These are phyloP conservation scores for Chrosomus eos DNA, from an alignment of 2,797 vertebrate genomes.

Conservation along the genomic window DNA sequence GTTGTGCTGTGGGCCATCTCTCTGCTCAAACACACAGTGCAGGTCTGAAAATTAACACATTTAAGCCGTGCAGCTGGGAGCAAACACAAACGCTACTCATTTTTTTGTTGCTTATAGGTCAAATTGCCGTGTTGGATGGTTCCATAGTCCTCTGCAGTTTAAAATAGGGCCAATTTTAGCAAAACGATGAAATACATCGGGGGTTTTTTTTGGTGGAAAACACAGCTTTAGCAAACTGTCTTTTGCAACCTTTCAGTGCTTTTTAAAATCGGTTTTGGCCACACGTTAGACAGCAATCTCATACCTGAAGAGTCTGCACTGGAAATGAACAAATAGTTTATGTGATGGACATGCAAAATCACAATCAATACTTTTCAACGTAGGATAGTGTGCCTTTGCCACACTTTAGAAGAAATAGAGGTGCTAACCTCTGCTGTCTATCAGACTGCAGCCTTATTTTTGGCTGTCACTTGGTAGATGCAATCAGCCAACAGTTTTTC, in stretches of 20 bases:
- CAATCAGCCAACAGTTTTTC: constrained; percentile 62
- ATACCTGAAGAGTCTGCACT: constrained; percentile 20
- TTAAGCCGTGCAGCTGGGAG: constrained; percentile 25
- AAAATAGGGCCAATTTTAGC: background rate
- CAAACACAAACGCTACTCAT: constrained; percentile 12
- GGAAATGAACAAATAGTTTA: constrained; percentile 49
- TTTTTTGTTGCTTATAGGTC: constrained; percentile 16
- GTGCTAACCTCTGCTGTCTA: constrained; percentile 73
- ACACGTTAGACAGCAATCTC: background rate
- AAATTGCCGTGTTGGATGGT: constrained; percentile 14
- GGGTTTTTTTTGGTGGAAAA: background rate
- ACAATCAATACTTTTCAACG: constrained; percentile 74
- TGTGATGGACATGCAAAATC: constrained; percentile 76
- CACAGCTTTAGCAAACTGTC: background rate
- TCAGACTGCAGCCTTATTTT: constrained; percentile 70
- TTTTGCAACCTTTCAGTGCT: background rate
- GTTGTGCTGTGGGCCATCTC: constrained; percentile 16
- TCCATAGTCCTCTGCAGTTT: constrained; percentile 1
- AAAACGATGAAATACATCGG: background rate
- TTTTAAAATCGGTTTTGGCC: constrained; percentile 3
- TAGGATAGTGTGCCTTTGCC: constrained; percentile 65
- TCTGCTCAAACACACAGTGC: constrained; percentile 20
- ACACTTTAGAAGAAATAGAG: constrained; percentile 71
- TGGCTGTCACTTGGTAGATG: constrained; percentile 69
- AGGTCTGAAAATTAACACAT: constrained; percentile 26